phyloP scores from a whole-genome alignment of 2,113 vertebrate species.

The Probosciger aterrimus region DNA sequence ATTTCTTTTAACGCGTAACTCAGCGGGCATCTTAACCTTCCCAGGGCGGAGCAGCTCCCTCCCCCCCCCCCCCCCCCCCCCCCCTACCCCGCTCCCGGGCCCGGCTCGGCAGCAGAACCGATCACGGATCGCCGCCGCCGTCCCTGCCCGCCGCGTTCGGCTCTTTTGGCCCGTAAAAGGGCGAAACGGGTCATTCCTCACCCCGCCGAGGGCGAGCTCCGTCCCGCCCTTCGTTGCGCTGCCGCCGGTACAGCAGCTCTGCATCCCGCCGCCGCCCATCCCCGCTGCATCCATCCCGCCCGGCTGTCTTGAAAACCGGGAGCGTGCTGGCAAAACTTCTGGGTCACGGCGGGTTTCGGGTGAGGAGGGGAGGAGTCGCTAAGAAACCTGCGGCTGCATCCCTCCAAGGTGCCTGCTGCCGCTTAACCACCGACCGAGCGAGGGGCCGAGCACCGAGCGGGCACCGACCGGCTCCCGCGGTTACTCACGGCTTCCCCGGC shows the following conservation, averaged over 20 bases:
- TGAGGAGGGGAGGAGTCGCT: neutral
- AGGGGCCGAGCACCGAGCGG: neutral
- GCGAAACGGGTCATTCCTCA: neutral
- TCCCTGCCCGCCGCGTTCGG: neutral
- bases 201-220: neutral
- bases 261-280: neutral
- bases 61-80: no score
- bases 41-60: neutral
- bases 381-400: neutral
- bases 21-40: neutral
- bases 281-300: neutral
- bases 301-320: neutral
- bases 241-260: neutral
- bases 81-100: neutral
- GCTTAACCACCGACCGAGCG: neutral
- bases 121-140: neutral
- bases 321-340: conserved; percentile 32
- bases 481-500: neutral
- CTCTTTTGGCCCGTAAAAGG: neutral
- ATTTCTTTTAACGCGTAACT: neutral
- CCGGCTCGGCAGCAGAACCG: neutral
- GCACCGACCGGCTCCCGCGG: neutral
- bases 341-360: neutral
- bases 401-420: neutral
- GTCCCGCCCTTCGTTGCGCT: neutral